Evolutionary conservation across 2,113 vertebrate genomes (phyloP), one percentile per base, ranked within the genome.

Genomic region (Calyptommatus sinebrachiatus): DNA sequence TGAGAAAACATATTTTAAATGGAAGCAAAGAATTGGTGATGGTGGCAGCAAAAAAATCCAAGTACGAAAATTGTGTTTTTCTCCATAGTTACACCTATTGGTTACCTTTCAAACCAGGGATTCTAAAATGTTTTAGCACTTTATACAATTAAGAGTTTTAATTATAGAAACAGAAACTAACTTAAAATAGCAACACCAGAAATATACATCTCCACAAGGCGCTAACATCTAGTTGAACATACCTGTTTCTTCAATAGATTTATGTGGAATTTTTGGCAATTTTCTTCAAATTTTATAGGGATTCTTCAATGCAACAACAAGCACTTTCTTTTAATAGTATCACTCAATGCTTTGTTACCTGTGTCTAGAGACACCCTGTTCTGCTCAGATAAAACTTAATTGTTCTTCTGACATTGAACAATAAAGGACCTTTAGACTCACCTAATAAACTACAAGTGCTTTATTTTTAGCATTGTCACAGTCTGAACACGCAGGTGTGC

Each of bases 301-400:
- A 91, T 87, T 89, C 88, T 86, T 90, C 81, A 89, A 85, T 82
- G 88, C 73, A 87, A 82, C 83, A 92, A 89, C 85, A 88, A 91
- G 87, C 18, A 4, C 88, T 89, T 69, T 90, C 87, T 78, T 86
- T 90, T 88, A 90, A 84, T 84, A 91, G 82, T 85, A 88, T 88
- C 88, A 87, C 81, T 83, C 76, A 80, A 91, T 88, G 80, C 1
- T 0, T 62, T 85, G 84, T 87, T 90, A 88, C 80, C 85, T 85
- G 81, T 77, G 84, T 70, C 90, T 61, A 84, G 90, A 81, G 91
- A 88, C 87, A 76, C 14, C 26, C 79, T 86, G 86, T 83, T 91
- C 84, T 85, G 84, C 87, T 89, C 86, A 86, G 89, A 91, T 90
- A 91, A 93, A 93, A 88, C 82, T 91, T 92, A 91, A 88, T 90